These are phyloP conservation scores for Empidonax alnorum DNA, from an alignment of 2,113 vertebrate species.

Conservation along the genomic window DNA sequence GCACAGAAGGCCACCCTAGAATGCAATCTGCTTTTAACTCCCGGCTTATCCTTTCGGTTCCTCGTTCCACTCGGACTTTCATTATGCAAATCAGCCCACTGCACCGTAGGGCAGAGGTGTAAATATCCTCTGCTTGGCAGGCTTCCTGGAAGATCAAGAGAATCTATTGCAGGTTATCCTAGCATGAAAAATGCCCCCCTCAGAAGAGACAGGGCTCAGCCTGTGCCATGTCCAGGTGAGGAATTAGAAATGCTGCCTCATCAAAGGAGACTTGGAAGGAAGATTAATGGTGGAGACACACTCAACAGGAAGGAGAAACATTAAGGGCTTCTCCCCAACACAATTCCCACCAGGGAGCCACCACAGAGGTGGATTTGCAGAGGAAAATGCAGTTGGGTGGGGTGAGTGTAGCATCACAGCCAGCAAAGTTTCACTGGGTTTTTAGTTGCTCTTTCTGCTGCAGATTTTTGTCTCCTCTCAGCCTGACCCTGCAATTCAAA, in stretches of 20 bases:
- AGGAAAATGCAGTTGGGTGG: background rate
- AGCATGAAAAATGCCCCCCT: constrained; percentile 59
- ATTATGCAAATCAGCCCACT: constrained; percentile 50
- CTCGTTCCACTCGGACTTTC: constrained; percentile 22
- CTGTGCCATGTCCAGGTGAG: constrained; percentile 33
- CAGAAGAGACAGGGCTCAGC: constrained; percentile 37
- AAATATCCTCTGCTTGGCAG: constrained; percentile 49
- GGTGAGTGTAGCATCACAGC: background rate
- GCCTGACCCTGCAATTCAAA: background rate
- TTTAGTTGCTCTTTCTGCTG: background rate
- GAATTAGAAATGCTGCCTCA: constrained; percentile 4
- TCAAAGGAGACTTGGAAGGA: constrained; percentile 21
- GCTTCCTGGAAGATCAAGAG: constrained; percentile 51
- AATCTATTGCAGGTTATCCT: constrained; percentile 46
- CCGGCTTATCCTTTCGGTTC: background rate
- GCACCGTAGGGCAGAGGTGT: constrained; percentile 22
- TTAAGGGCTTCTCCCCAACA: constrained; percentile 8
- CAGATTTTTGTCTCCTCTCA: background rate
- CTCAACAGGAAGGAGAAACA: background rate
- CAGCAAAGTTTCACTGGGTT: background rate
- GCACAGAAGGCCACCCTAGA: background rate
- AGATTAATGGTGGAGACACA: background rate
- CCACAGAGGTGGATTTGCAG: background rate
- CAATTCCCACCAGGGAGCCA: background rate
- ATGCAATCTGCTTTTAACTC: constrained; percentile 27